Conservation (phyloP, 2,888 invertebrate genomes). For the Dicyrtomina minuta region DNA sequence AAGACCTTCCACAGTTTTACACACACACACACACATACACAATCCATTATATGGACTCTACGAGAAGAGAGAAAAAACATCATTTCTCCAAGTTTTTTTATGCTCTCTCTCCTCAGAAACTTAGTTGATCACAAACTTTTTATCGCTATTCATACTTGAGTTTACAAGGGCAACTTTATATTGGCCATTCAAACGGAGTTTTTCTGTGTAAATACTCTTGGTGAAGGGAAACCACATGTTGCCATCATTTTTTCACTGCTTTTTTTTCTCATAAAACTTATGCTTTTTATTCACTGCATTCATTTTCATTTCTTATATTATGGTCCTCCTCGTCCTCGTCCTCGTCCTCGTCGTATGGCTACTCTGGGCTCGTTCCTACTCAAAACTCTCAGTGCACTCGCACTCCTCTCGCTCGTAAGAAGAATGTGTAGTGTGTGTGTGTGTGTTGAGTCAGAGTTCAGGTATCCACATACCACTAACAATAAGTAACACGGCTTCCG, state of each 20-base stretch:
- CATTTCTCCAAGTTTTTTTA: constrained; percentile 5
- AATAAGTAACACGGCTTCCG: too few species aligned
- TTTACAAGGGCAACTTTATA: constrained; percentile 7
- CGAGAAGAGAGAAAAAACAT: too few species aligned
- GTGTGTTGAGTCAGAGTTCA: too few species aligned
- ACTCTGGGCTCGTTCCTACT: not conserved
- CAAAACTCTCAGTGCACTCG: not conserved
- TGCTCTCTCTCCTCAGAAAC: constrained; percentile 12
- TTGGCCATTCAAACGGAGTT: not conserved
- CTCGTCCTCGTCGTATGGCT: not conserved
- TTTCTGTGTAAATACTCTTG: constrained; percentile 11
- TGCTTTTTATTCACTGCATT: constrained; percentile 17
- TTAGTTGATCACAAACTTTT: constrained; percentile 34
- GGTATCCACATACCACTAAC: too few species aligned
- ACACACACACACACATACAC: too few species aligned
- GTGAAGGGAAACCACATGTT: constrained; percentile 23
- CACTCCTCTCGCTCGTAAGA: not conserved
- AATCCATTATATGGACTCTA: too few species aligned
- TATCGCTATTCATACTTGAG: constrained; percentile 28
- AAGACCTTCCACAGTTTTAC: too few species aligned
- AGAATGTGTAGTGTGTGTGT: not conserved
- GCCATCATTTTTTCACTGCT: constrained; percentile 27
- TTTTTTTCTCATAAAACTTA: constrained; percentile 12
- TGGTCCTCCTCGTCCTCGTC: not conserved
- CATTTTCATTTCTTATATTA: not conserved